Evolutionary conservation across 2,797 vertebrate species (phyloP).

Genomic region (Delichon dasypus): DNA sequence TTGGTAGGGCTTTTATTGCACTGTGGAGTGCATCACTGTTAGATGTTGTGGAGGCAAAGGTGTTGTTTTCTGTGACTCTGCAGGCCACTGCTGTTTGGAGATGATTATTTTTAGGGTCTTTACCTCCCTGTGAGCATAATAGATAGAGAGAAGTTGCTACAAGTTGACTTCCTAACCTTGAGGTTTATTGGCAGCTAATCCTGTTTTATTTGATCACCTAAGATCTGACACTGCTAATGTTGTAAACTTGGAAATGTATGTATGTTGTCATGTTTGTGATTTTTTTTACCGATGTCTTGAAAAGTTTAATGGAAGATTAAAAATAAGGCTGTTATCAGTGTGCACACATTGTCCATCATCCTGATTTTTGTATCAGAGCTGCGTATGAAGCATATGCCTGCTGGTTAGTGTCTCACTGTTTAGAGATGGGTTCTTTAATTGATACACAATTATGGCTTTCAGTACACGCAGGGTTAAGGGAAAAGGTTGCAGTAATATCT

Average conservation of each 20-base stretch:
- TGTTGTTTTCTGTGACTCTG: neutral
- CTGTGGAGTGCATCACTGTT: neutral
- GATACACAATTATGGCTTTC: conserved; percentile 58
- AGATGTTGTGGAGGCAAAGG: neutral
- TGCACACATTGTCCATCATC: neutral
- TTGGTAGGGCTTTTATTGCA: neutral
- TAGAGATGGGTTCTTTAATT: conserved; percentile 51
- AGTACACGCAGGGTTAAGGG: conserved; percentile 72
- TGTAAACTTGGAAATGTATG: neutral
- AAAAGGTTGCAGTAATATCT: conserved; percentile 74
- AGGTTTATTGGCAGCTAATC: neutral
- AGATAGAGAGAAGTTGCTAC: neutral
- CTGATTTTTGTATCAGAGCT: neutral
- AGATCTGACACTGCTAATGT: neutral
- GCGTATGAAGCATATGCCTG: neutral
- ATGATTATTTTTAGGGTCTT: neutral
- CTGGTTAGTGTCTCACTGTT: conserved; percentile 6
- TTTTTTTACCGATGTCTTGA: neutral
- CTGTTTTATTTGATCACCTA: neutral
- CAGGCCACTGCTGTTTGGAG: neutral
- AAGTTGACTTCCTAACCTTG: neutral
- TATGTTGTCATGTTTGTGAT: neutral
- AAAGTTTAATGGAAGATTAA: neutral
- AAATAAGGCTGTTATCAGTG: neutral
- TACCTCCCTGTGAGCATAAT: neutral